These are phyloP conservation scores for Festucalex cinctus DNA, from an alignment of 2,113 vertebrate species.

Conservation along the genomic window DNA sequence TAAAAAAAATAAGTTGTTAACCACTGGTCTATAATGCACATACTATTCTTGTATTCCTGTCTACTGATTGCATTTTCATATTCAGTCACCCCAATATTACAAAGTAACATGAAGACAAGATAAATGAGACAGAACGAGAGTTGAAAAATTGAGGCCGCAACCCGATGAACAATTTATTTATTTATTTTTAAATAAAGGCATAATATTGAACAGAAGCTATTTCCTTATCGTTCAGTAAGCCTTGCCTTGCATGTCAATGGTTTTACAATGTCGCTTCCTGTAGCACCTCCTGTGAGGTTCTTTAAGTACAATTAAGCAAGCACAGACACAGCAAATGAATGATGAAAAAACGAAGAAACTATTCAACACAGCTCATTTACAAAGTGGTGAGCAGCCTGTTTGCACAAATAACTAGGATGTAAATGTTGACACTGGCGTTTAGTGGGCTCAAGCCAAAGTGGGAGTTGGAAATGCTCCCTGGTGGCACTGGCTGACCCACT, in stretches of 20 bases:
- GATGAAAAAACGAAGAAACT: background rate
- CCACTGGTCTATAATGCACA: background rate
- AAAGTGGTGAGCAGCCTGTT: background rate
- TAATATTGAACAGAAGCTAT: constrained; percentile 14
- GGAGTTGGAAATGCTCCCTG: constrained; percentile 50
- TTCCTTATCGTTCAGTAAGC: constrained; percentile 56
- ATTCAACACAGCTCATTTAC: background rate
- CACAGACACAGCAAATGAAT: constrained; percentile 16
- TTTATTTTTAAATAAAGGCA: too few species aligned
- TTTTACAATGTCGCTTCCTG: constrained; percentile 9
- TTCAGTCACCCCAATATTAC: constrained; percentile 15
- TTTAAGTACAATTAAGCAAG: constrained; percentile 36
- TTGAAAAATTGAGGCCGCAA: constrained; percentile 39
- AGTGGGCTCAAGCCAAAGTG: constrained; percentile 30
- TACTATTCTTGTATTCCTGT: constrained; percentile 12
- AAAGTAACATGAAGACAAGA: constrained; percentile 4
- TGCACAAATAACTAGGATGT: constrained; percentile 13
- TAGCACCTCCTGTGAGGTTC: constrained; percentile 5
- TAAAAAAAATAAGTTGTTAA: too few species aligned
- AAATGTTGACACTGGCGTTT: constrained; percentile 36
- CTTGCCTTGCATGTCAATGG: constrained; percentile 7
- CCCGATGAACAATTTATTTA: too few species aligned
- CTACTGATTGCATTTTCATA: constrained; percentile 13
- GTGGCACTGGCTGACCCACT: constrained; percentile 67
- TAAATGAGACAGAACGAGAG: constrained; percentile 35